These are phyloP conservation scores for Stenchaetothrips biformis DNA, from an alignment of 2,888 invertebrate genomes.

Conservation along the genomic window DNA sequence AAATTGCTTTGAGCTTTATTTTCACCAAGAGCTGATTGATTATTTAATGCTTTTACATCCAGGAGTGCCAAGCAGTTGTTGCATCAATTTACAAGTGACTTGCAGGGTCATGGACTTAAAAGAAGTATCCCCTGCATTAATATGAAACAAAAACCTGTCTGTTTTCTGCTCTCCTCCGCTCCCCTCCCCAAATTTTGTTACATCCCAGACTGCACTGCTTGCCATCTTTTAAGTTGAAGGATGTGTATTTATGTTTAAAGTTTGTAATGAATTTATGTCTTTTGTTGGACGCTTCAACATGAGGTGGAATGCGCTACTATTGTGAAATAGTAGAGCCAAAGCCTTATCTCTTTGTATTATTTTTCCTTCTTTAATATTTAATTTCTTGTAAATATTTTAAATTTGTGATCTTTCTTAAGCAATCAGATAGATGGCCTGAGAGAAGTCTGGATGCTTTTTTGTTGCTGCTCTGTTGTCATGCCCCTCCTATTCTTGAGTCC, in stretches of 20 bases:
- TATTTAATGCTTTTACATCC: not conserved
- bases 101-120: too few species aligned
- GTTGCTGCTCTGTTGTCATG: conserved; percentile 4
- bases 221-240: too few species aligned
- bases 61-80: not conserved
- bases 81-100: too few species aligned
- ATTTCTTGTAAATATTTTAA: conserved; percentile 18
- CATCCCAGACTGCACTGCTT: too few species aligned
- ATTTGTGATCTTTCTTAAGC: conserved; percentile 6
- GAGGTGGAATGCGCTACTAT: not conserved
- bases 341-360: not conserved
- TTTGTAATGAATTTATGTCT: too few species aligned
- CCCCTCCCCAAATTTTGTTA: too few species aligned
- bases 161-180: too few species aligned
- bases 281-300: not conserved
- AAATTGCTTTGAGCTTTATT: too few species aligned
- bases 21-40: too few species aligned
- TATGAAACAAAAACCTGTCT: too few species aligned
- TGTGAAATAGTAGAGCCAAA: not conserved
- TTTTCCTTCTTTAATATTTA: not conserved
- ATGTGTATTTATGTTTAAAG: too few species aligned
- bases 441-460: not conserved
- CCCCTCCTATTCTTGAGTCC: not conserved
- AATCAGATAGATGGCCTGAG: conserved; percentile 1
- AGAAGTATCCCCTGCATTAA: too few species aligned